Evolutionary conservation across 2,888 invertebrate genomes (phyloP), one percentile per base, ranked within the genome.

Genomic region (Cephonodes hylas): DNA sequence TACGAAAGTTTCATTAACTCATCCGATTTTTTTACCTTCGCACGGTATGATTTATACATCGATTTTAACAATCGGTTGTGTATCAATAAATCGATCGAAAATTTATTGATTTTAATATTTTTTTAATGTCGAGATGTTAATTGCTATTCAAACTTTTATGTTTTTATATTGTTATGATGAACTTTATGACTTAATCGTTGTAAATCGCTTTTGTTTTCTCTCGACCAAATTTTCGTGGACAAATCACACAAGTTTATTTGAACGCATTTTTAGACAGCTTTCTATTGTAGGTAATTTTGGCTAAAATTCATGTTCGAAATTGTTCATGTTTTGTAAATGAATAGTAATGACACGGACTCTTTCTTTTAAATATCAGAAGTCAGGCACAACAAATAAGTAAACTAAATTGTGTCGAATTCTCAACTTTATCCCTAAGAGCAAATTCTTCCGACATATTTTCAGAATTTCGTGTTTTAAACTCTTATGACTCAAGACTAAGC

Each of bases 1-100:
- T 66, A 63, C 60, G 67, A 72, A 73, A 69, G 65, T 64, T 61
- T 34, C 61, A 61, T 48, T 48, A 48, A 15, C 34, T n/a, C 22
- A n/a, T 60, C 23, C 38, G 25, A 15, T 59, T 60, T 46, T 48
- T 46, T 23, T 8, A 8, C 10, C 10, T n/a, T n/a, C n/a, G n/a
- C n/a, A 27, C 38, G n/a, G 22, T 31, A 31, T 53, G 31, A 53
- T 53, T 53, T 53, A 53, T 53, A 10, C 38, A n/a, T 53, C 53
- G 53, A 53, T 31, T 53, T 53, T 53, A 8, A 27, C 31, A 53
- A 53, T 53, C 53, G 53, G 31, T 53, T 1, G 53, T 3, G 53
- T 46, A 23, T 46, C n/a, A 31, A 31, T 53, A 18, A 10, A 31
- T 15, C 18, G 31, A 18, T 18, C 10, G 18, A 53, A 31, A 48